These are phyloP conservation scores for Psophia crepitans DNA, from an alignment of 2,113 vertebrate species.

Conservation along the genomic window DNA sequence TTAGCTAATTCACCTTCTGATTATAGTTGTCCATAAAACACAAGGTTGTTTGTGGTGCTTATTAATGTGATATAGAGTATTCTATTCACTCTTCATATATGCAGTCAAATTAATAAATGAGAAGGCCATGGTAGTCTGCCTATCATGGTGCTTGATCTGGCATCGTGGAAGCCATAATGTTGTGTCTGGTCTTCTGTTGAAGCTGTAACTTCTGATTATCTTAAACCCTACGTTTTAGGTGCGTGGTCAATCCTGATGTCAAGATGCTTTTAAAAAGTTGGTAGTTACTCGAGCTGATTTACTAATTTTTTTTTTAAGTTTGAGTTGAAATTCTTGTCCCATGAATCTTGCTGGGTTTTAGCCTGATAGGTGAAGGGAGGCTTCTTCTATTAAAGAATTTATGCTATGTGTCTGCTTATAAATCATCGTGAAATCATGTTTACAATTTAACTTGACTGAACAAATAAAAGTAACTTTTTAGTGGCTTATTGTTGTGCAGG, in stretches of 20 bases:
- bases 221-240: not conserved
- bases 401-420: not conserved
- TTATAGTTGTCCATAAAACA: not conserved
- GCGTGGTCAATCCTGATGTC: not conserved
- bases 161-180: not conserved
- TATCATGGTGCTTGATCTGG: rapidly evolving
- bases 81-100: not conserved
- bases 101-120: not conserved
- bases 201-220: not conserved
- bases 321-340: not conserved
- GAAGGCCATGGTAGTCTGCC: not conserved
- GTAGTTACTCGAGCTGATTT: not conserved
- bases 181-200: not conserved
- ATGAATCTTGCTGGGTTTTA: not conserved
- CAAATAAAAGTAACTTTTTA: not conserved
- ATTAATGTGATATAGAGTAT: not conserved
- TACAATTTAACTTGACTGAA: not conserved
- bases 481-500: not conserved
- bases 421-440: not conserved
- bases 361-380: not conserved
- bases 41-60: not conserved
- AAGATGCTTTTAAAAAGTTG: not conserved
- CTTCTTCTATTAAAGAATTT: not conserved
- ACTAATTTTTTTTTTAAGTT: not conserved
- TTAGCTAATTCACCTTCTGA: not conserved